Evolutionary conservation across 2,797 vertebrate genomes (phyloP), one percentile per base, ranked within the genome.

Genomic region (Numenius phaeopus): DNA sequence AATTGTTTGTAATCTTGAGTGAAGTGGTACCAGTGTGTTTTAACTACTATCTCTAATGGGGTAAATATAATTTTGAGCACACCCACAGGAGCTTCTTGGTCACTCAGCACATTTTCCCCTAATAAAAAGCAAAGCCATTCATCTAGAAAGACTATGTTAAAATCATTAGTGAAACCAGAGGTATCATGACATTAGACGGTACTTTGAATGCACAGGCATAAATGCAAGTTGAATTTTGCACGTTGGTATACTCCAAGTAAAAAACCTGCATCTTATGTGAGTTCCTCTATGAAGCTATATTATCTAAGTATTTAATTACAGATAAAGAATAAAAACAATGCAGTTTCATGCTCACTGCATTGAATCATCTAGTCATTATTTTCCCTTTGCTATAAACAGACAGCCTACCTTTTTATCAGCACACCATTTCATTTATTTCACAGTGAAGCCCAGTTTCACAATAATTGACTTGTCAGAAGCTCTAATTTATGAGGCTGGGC

Each of bases 381-480:
- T 97, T 93, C 86, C 90, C 91, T 97, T 96, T 96, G 98, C 98
- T 97, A 97, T 98, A 98, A 98, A 98, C 98, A 98, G 98, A 97
- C 97, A 98, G 95, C 98, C 97, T 98, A 98, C 97, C 97, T 98
- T 98, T 98, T 97, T 98, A 98, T 98, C 98, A 98, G 98, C 98
- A 98, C 97, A 98, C 97, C 98, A 98, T 98, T 98, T 98, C 98
- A 98, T 98, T 98, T 98, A 98, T 98, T 98, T 98, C 98, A 98
- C 98, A 98, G 98, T 98, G 98, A 98, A 98, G 97, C 97, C 98
- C 98, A 98, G 98, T 98, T 98, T 98, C 97, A 98, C 98, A 98
- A 98, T 98, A 98, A 99, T 98, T 98, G 98, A 98, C 98, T 98
- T 98, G 98, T 99, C 98, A 98, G 98, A 97, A 98, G 97, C 98